These are phyloP conservation scores for Tinea trinotella DNA, from an alignment of 2,888 invertebrate genomes.

Conservation along the genomic window DNA sequence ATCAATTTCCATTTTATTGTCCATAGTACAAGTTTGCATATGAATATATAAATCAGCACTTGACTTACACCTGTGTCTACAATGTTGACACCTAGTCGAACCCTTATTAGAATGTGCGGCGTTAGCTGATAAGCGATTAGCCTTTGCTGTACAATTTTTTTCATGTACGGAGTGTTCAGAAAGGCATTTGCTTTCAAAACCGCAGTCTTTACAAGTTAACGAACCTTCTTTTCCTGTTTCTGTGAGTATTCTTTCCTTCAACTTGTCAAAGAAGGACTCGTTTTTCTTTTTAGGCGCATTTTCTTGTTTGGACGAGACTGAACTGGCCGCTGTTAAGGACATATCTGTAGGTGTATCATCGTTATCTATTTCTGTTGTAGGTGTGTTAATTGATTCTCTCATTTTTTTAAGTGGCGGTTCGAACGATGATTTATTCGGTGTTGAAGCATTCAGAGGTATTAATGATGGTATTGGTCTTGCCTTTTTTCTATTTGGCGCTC, in stretches of 20 bases:
- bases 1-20: constrained; percentile 44
- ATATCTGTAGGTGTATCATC: constrained; percentile 37
- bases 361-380: constrained; percentile 26
- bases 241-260: constrained; percentile 81
- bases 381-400: constrained; percentile 37
- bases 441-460: constrained; percentile 76
- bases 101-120: constrained; percentile 66
- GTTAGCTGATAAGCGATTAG: constrained; percentile 49
- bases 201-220: constrained; percentile 78
- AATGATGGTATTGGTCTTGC: constrained; percentile 81
- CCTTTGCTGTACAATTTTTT: constrained; percentile 73
- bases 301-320: constrained; percentile 37
- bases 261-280: constrained; percentile 85
- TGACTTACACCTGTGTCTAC: constrained; percentile 89
- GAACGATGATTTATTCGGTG: constrained; percentile 47
- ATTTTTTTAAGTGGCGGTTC: constrained; percentile 60
- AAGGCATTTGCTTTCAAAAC: constrained; percentile 84
- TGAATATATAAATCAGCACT: constrained; percentile 84
- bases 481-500: constrained; percentile 46
- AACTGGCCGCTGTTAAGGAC: constrained; percentile 39
- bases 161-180: constrained; percentile 87
- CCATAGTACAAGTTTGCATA: constrained; percentile 78
- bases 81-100: constrained; percentile 87
- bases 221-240: constrained; percentile 77
- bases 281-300: constrained; percentile 71